These are phyloP conservation scores for Muscicapa comitata DNA, from an alignment of 2,797 vertebrate species.

Conservation along the genomic window DNA sequence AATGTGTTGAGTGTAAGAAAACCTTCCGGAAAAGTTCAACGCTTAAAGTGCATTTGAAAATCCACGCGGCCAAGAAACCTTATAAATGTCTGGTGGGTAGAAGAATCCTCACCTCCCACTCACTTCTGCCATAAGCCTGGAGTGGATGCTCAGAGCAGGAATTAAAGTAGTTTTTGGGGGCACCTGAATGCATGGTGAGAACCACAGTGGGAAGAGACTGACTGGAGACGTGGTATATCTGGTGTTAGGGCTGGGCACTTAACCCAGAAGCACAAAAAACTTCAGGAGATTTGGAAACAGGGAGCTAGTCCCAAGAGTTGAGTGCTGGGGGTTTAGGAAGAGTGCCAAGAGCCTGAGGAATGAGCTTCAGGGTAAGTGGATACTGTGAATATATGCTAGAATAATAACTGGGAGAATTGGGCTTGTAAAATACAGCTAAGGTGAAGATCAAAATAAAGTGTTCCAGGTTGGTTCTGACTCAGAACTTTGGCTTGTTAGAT, in stretches of 20 bases:
- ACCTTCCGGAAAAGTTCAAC: constrained; percentile 45
- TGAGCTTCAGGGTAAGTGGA: neutral
- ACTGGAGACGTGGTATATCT: accelerated
- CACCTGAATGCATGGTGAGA: neutral
- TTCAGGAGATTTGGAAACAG: neutral
- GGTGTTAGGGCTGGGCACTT: neutral
- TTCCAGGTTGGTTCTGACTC: neutral
- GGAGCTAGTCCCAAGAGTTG: accelerated
- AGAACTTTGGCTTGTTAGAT: neutral
- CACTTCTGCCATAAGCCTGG: neutral
- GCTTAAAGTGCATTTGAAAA: constrained; percentile 48
- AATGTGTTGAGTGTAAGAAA: constrained; percentile 11
- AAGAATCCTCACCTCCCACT: constrained; percentile 6
- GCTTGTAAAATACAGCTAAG: neutral
- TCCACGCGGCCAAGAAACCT: neutral
- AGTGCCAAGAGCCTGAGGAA: neutral
- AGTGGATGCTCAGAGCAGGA: neutral
- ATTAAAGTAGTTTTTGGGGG: neutral
- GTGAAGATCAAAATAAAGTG: neutral
- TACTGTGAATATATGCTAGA: neutral
- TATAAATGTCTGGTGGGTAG: constrained; percentile 35
- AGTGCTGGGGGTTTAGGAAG: neutral
- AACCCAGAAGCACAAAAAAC: neutral
- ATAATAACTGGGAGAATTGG: neutral
- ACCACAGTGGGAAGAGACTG: neutral